Evolutionary conservation across 2,797 vertebrate genomes (phyloP), one percentile per base, ranked within the genome.

Genomic region (Hypotaenidia philippensis): DNA sequence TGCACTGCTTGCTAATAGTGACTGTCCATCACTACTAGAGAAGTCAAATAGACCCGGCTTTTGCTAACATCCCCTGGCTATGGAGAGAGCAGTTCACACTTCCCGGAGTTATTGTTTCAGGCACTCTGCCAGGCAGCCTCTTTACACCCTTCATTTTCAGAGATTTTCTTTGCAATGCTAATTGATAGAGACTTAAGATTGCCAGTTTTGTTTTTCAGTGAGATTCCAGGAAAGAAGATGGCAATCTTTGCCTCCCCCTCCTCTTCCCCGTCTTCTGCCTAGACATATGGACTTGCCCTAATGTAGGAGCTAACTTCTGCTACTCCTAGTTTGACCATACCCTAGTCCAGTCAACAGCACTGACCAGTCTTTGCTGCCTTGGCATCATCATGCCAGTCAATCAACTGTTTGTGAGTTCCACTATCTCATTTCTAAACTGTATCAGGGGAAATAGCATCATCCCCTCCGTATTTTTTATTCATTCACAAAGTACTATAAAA

Each of bases 131-230:
- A 79, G 91, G 93, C 94, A 94, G 91, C 65, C 89, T 79, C 74
- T 97, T 95, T 95, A 93, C 94, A 94, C 96, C 93, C 89, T 90
- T 89, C 87, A 84, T 95, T 94, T 96, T 90, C 83, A 49, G 87
- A 94, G 19, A 83, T 96, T 79, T 96, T 96, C 94, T 97, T 97
- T 96, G 96, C 94, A 97, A 96, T 96, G 96, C 94, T 96, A 97
- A 97, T 96, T 86, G 92, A 56, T 70, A 91, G 89, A 92, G 94
- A 83, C 69, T 76, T 83, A 83, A 83, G 86, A 93, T 96, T 95
- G 76, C 0, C 1, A 89, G 79, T 70, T 93, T 88, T 96, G 87
- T 85, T 95, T 94, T 91, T 45, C 90, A 91, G 85, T 66, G 91
- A 79, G 80, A 94, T 97, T 96, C 96, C 96, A 94, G 96, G 95